Percentiles rank a stretch among this genome's conserved stretches.
phyloP scores from a whole-genome alignment of 2,113 vertebrate species.

The Halcyon senegalensis region DNA sequence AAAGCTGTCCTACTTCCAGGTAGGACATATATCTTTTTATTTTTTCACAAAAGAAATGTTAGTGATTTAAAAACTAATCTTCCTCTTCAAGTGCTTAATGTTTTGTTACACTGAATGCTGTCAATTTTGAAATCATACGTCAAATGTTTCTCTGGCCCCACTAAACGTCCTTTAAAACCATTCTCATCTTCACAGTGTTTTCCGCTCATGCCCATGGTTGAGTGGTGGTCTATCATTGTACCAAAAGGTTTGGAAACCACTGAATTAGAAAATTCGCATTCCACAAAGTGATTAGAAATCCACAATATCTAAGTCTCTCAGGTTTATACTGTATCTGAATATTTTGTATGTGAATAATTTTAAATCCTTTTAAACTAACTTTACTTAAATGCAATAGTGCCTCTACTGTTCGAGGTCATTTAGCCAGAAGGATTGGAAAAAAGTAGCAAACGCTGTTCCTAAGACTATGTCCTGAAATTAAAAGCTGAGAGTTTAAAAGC shows the following conservation, averaged over 20 bases:
- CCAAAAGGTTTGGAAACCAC: background rate
- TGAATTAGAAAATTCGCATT: background rate
- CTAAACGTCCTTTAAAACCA: background rate
- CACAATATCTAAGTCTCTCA: background rate
- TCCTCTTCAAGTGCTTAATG: background rate
- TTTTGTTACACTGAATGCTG: background rate
- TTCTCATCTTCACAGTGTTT: background rate
- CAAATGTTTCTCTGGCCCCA: background rate
- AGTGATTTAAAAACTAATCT: background rate
- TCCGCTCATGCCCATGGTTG: background rate
- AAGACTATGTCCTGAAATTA: background rate
- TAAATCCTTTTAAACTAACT: background rate
- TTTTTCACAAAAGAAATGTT: accelerated
- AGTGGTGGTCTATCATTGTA: background rate
- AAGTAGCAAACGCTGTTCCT: background rate
- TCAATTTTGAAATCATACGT: background rate
- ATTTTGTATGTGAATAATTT: background rate
- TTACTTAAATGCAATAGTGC: background rate
- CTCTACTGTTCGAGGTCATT: background rate
- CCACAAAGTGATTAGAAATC: background rate
- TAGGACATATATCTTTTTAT: background rate
- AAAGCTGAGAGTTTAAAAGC: background rate
- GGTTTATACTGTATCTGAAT: background rate
- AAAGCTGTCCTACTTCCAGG: background rate
- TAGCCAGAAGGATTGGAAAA: background rate